A percentile compares a stretch with the other conserved stretches of the same genome.
Evolutionary conservation across 2,888 invertebrate species (phyloP).

Genomic region (Limnephilus auricula): DNA sequence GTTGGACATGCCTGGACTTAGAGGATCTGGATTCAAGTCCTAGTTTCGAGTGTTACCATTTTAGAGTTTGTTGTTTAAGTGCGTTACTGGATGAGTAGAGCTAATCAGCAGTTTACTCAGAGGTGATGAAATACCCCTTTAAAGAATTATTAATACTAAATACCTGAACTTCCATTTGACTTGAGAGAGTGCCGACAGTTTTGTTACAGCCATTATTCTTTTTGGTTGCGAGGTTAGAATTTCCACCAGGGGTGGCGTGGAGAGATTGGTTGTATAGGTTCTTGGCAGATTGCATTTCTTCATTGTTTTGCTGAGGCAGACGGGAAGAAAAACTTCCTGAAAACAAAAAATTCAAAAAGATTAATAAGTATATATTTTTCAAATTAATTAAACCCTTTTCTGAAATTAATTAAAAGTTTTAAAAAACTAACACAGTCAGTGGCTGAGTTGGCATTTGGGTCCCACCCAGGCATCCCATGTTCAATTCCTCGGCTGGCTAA

Average conservation of each 20-base stretch:
- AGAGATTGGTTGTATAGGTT: slow-evolving; percentile 62
- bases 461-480: no score
- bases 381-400: background rate
- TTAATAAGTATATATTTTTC: background rate
- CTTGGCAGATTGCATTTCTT: slow-evolving; percentile 59
- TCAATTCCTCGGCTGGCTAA: no score
- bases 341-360: slow-evolving; percentile 37
- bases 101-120: no score
- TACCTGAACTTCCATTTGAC: slow-evolving; percentile 64
- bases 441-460: no score
- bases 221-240: slow-evolving; percentile 31
- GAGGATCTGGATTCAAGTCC: no score
- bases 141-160: background rate
- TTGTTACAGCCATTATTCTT: slow-evolving; percentile 61
- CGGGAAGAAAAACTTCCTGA: slow-evolving; percentile 65
- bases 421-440: no score
- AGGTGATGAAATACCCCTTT: no score
- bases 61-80: no score
- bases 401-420: no score
- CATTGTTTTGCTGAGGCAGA: slow-evolving; percentile 56
- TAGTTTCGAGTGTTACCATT: no score
- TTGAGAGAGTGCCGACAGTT: slow-evolving; percentile 54
- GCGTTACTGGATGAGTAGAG: no score
- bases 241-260: slow-evolving; percentile 48
- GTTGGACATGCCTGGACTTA: no score